phyloP scores from a whole-genome alignment of 2,113 vertebrate genomes.

The Halichoerus grypus region DNA sequence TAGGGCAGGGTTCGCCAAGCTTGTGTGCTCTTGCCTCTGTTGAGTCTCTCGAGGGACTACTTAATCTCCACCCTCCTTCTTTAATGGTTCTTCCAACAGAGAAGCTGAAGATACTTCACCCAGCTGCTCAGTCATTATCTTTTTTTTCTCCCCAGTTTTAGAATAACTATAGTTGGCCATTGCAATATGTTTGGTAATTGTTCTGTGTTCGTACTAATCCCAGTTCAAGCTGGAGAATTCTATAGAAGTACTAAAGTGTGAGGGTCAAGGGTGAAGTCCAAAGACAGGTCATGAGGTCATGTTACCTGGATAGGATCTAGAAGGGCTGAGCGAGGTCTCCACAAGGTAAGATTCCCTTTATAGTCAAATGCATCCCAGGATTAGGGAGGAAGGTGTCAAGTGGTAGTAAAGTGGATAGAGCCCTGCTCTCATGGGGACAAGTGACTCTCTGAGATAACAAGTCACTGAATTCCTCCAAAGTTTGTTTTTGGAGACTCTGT shows the following conservation, averaged over 20 bases:
- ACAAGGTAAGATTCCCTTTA: not conserved
- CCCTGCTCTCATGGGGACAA: no score
- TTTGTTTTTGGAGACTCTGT: not conserved
- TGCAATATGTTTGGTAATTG: not conserved
- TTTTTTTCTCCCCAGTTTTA: not conserved
- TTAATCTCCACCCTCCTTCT: not conserved
- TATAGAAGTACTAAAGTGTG: no score
- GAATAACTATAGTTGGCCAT: not conserved
- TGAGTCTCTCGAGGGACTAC: slow-evolving; percentile 45
- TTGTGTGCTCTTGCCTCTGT: slow-evolving; percentile 10
- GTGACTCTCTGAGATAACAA: not conserved
- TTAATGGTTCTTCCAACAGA: slow-evolving; percentile 57
- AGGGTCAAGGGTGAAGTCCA: not conserved
- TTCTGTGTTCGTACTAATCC: not conserved
- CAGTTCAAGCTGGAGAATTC: not conserved
- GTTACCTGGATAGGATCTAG: not conserved
- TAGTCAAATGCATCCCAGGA: not conserved
- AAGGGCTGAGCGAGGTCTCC: not conserved
- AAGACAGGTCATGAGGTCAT: not conserved
- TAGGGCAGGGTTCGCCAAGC: not conserved
- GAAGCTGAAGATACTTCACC: slow-evolving; percentile 11
- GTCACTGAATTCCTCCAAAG: not conserved
- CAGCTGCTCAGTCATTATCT: not conserved
- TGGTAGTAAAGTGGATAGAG: not conserved
- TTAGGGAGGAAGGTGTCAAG: fast-evolving